Conservation (phyloP, 2,888 invertebrate species). For the Tetranychus piercei region DNA sequence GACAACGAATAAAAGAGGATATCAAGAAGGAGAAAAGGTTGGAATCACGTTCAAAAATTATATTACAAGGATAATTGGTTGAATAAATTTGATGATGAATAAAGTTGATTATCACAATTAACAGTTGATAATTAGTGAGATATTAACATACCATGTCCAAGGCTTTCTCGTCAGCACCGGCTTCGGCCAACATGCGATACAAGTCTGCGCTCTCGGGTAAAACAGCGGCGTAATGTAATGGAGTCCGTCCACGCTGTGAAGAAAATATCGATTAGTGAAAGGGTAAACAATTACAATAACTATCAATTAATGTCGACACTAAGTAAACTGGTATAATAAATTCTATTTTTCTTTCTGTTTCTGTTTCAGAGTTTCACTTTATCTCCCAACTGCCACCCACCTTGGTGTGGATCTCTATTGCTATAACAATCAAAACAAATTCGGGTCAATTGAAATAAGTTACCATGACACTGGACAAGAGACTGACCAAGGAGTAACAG, state of each 20-base stretch:
- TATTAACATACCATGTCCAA: conserved; percentile 31
- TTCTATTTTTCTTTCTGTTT: neutral
- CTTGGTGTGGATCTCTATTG: neutral
- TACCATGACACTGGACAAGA: neutral
- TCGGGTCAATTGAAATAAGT: neutral
- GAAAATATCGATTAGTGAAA: neutral
- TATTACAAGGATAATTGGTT: neutral
- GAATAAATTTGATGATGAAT: neutral
- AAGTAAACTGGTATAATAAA: too few species aligned
- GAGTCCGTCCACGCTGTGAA: conserved; percentile 33
- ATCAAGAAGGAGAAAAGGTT: too few species aligned
- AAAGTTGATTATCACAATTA: conserved; percentile 5
- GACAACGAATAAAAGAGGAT: too few species aligned
- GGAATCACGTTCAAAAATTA: too few species aligned
- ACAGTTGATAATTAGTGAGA: neutral
- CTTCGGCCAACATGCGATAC: conserved; percentile 32
- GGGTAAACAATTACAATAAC: neutral
- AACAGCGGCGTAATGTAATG: conserved; percentile 34
- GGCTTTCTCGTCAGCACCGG: conserved; percentile 33
- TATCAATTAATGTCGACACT: too few species aligned
- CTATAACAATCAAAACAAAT: neutral
- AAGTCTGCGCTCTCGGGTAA: conserved; percentile 32
- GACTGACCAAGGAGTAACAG: too few species aligned
- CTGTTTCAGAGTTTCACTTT: neutral
- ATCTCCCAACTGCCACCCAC: neutral